phyloP scores from a whole-genome alignment of 1,140 invertebrate species.

The Charaxes varanes region DNA sequence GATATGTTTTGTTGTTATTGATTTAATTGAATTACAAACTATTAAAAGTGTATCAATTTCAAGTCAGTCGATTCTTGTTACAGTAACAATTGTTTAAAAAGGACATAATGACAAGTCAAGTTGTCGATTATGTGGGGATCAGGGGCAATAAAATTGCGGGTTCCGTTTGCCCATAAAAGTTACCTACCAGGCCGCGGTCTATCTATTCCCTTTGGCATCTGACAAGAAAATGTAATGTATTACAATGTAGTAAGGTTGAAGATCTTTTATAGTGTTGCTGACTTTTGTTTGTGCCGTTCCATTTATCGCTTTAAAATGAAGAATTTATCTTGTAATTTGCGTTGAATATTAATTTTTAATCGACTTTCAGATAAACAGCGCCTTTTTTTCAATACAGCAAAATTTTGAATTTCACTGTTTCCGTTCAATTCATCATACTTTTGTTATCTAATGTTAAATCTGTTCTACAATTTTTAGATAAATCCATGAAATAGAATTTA shows the following conservation, averaged over 20 bases:
- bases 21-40: neutral
- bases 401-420: no score
- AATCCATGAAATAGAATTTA: no score
- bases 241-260: constrained; percentile 29
- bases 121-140: constrained; percentile 70
- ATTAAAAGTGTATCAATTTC: no score
- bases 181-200: constrained; percentile 58
- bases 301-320: constrained; percentile 19
- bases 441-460: no score
- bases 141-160: constrained; percentile 67
- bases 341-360: constrained; percentile 6
- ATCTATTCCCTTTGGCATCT: constrained; percentile 33
- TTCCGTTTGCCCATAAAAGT: constrained; percentile 62
- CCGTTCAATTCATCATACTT: no score
- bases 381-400: no score
- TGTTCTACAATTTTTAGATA: no score
- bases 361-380: no score
- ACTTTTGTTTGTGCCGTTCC: constrained; percentile 13
- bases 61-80: constrained; percentile 8
- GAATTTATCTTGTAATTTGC: constrained; percentile 8
- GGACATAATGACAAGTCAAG: constrained; percentile 62
- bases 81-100: constrained; percentile 51
- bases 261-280: constrained; percentile 13
- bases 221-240: constrained; percentile 21
- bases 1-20: neutral